These are phyloP conservation scores for Phocoena sinus DNA, from an alignment of 2,113 vertebrate species.

Conservation along the genomic window DNA sequence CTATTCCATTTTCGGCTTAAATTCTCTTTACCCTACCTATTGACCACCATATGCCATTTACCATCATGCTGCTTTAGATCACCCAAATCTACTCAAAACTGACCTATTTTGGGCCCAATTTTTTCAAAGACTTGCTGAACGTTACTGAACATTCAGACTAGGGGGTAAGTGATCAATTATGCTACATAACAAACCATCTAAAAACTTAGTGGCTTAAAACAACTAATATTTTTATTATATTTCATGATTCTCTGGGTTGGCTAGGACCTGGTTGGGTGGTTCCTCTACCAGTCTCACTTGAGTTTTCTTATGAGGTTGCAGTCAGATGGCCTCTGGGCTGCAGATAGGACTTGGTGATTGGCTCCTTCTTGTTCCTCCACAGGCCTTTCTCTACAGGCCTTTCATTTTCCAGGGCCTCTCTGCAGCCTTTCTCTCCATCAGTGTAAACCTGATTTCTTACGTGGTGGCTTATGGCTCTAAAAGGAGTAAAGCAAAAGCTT, in stretches of 20 bases:
- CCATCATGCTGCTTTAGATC: neutral
- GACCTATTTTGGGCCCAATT: neutral
- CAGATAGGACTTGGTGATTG: neutral
- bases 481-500: neutral
- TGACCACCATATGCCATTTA: neutral
- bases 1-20: neutral
- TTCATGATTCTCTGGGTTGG: neutral
- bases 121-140: neutral
- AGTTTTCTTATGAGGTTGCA: neutral
- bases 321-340: neutral
- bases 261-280: neutral
- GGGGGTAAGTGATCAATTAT: neutral
- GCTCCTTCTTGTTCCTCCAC: neutral
- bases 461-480: neutral
- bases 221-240: neutral
- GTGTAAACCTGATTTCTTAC: neutral
- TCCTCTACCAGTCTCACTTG: neutral
- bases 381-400: neutral
- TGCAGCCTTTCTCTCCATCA: neutral
- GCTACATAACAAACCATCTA: neutral
- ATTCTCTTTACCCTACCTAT: neutral
- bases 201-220: neutral
- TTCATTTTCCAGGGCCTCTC: neutral
- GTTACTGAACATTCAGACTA: neutral
- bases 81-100: neutral